Conservation (phyloP, 2,888 invertebrate genomes). For the Phymatocera aterrima region DNA sequence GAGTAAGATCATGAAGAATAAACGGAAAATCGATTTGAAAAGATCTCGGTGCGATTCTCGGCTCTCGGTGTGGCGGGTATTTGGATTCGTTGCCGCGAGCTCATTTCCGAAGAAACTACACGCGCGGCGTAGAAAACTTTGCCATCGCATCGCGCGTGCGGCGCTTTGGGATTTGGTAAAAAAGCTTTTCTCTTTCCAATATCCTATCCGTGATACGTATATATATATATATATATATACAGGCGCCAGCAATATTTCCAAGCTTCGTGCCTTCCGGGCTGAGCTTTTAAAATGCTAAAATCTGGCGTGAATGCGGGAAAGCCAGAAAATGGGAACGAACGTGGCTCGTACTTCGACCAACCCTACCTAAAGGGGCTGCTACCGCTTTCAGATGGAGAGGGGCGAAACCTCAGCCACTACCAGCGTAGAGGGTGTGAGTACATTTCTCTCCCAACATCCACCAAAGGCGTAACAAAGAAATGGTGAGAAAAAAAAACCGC, state of each 20-base stretch:
- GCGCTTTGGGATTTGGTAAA: conserved; percentile 42
- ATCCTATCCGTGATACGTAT: not conserved
- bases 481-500: not conserved
- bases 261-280: conserved; percentile 21
- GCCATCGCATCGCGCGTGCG: not conserved
- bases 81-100: conserved; percentile 51
- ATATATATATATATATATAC: not conserved
- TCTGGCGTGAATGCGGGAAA: conserved; percentile 35
- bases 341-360: conserved; percentile 13
- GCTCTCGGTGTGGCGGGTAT: conserved; percentile 16
- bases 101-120: conserved; percentile 60
- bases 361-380: conserved; percentile 14
- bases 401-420: not conserved
- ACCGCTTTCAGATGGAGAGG: not conserved
- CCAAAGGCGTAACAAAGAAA: not conserved
- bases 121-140: not conserved
- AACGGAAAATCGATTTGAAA: conserved; percentile 41
- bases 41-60: conserved; percentile 49
- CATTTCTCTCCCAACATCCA: not conserved
- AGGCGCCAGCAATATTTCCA: not conserved
- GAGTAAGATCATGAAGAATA: not conserved
- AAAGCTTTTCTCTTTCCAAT: conserved; percentile 23
- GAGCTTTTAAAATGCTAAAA: conserved; percentile 37
- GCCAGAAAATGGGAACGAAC: conserved; percentile 35
- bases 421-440: not conserved